Evolutionary conservation across 2,797 vertebrate genomes (phyloP).

Genomic region (Chrosomus eos): DNA sequence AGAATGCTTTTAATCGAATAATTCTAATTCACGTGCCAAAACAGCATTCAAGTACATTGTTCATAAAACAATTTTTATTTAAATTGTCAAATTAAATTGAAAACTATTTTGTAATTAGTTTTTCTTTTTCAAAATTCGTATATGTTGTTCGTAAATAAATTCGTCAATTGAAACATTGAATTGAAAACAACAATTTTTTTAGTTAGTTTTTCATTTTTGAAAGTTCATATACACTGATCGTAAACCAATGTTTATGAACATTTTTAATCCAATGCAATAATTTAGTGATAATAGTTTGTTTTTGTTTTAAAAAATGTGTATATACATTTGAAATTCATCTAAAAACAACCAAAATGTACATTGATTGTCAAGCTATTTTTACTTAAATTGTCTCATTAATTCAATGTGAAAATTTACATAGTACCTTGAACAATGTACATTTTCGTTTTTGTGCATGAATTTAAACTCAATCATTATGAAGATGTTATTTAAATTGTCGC

Average conservation of each 20-base stretch:
- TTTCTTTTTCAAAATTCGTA: background rate
- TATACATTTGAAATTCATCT: background rate
- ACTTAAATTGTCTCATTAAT: background rate
- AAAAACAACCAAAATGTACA: background rate
- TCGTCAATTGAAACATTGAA: background rate
- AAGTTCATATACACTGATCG: too few relatives aligned
- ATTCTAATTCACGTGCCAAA: background rate
- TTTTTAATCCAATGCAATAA: background rate
- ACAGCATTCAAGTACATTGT: background rate
- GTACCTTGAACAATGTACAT: background rate
- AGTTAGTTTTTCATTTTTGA: too few relatives aligned
- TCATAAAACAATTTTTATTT: background rate
- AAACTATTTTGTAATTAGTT: background rate
- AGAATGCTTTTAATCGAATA: background rate
- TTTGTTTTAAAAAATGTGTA: background rate
- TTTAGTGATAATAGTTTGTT: background rate
- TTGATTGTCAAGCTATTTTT: background rate
- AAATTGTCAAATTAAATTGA: background rate
- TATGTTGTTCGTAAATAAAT: background rate
- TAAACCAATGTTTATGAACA: background rate
- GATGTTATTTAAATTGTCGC: background rate
- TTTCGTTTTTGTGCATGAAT: background rate
- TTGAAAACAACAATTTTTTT: background rate
- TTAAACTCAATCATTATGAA: background rate
- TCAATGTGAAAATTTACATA: background rate